A percentile compares a stretch with the other conserved stretches of the same genome.
Evolutionary conservation across 2,797 vertebrate genomes (phyloP).

Genomic region (Erpetoichthys calabaricus): DNA sequence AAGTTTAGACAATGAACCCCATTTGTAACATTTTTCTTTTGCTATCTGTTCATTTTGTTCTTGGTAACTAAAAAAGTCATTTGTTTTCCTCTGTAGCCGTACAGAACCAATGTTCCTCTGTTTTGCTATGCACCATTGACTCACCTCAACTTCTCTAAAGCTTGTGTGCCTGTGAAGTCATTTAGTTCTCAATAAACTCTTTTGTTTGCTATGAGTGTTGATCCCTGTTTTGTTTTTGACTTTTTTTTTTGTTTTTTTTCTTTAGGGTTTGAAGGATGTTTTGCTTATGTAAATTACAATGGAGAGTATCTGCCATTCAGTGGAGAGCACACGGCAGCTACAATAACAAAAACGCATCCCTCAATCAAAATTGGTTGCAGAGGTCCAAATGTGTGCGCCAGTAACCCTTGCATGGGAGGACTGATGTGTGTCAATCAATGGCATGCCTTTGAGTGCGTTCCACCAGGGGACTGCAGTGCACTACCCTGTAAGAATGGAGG

Average conservation of each 20-base stretch:
- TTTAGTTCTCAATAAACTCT: too few species aligned
- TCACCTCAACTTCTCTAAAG: too few species aligned
- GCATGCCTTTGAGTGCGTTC: constrained; percentile 80
- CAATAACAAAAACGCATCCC: constrained; percentile 43
- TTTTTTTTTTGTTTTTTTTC: neutral
- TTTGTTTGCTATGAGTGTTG: too few species aligned
- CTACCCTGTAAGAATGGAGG: constrained; percentile 80
- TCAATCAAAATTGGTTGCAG: constrained; percentile 78
- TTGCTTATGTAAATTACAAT: constrained; percentile 74
- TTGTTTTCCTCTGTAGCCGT: too few species aligned
- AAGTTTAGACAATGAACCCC: too few species aligned
- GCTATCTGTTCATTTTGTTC: too few species aligned
- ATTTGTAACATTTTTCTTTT: too few species aligned
- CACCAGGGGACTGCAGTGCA: constrained; percentile 73
- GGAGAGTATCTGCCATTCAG: constrained; percentile 71
- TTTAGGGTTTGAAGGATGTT: constrained; percentile 85
- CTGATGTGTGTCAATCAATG: constrained; percentile 89
- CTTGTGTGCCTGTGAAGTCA: too few species aligned
- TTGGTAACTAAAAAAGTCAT: too few species aligned
- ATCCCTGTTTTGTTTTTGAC: neutral
- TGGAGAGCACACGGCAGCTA: constrained; percentile 68
- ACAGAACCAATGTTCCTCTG: too few species aligned
- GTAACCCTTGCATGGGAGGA: constrained; percentile 76
- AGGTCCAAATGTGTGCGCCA: constrained; percentile 82
- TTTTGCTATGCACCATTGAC: too few species aligned